Evolutionary conservation across 2,797 vertebrate species (phyloP).

Genomic region (Muscicapa striata): DNA sequence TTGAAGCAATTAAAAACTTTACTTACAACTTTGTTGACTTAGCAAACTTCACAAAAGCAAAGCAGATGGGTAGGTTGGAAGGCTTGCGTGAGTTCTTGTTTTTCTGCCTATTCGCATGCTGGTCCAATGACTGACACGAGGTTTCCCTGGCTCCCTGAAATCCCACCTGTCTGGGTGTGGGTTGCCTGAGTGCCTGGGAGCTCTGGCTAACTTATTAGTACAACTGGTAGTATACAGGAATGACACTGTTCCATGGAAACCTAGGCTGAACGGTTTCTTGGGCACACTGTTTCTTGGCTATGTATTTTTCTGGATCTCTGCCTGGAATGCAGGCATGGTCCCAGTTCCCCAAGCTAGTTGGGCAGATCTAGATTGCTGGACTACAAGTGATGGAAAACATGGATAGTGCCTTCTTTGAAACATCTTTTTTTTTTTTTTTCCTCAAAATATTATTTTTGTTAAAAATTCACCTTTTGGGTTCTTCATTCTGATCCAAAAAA

Average conservation of each 20-base stretch:
- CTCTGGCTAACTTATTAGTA: background rate
- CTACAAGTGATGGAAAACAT: background rate
- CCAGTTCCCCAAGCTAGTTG: background rate
- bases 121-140: background rate
- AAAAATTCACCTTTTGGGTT: background rate
- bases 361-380: background rate
- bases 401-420: background rate
- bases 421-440: background rate
- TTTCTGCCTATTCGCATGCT: background rate
- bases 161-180: slow-evolving; percentile 6
- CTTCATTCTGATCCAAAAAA: background rate
- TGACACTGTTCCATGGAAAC: background rate
- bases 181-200: slow-evolving; percentile 11
- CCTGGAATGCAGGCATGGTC: background rate
- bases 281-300: background rate
- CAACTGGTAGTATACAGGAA: background rate
- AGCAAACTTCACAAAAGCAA: background rate
- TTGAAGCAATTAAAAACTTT: background rate
- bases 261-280: background rate
- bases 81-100: background rate
- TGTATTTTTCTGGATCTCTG: background rate
- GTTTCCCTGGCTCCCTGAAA: background rate
- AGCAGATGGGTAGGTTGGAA: slow-evolving; percentile 38
- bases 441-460: background rate
- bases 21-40: background rate